phyloP scores from a whole-genome alignment of 2,797 vertebrate species.

The Hephaestus fuliginosus region DNA sequence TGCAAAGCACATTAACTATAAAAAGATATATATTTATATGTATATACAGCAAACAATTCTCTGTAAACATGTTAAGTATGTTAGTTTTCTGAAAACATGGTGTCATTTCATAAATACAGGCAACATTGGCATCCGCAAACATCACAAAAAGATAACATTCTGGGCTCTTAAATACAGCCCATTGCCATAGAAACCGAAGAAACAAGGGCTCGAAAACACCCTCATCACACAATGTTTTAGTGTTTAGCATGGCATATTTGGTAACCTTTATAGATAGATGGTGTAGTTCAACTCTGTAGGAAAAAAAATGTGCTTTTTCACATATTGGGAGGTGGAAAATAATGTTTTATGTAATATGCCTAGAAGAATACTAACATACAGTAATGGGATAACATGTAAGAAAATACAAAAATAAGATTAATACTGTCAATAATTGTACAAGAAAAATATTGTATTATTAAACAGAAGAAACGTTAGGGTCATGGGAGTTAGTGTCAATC shows the following conservation, averaged over 20 bases:
- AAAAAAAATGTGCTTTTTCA: conserved; percentile 93
- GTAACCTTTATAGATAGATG: conserved; percentile 93
- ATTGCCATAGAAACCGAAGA: conserved; percentile 88
- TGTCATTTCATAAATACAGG: conserved; percentile 96
- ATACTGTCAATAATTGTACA: conserved; percentile 99
- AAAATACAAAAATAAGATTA: conserved; percentile 99
- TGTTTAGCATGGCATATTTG: conserved; percentile 94
- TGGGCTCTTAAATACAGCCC: conserved; percentile 90
- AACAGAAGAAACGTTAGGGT: conserved; percentile 82
- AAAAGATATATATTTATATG: conserved; percentile 92
- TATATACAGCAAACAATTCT: conserved; percentile 98
- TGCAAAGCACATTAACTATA: conserved; percentile 95
- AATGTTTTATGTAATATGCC: conserved; percentile 89
- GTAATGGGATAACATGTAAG: conserved; percentile 98
- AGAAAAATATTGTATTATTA: conserved; percentile 96
- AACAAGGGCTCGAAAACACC: conserved; percentile 85
- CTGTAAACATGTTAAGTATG: conserved; percentile 99
- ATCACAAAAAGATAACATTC: conserved; percentile 93
- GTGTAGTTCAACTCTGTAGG: conserved; percentile 91
- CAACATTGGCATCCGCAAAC: conserved; percentile 95
- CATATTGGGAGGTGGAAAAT: conserved; percentile 88
- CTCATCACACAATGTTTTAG: conserved; percentile 88
- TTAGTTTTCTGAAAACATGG: conserved; percentile 93
- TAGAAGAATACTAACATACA: conserved; percentile 94
- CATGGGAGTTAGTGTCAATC: conserved; percentile 89